A percentile compares a stretch with the other conserved stretches of the same genome.
Evolutionary conservation across 2,797 vertebrate species (phyloP).

Genomic region (Ara ararauna): DNA sequence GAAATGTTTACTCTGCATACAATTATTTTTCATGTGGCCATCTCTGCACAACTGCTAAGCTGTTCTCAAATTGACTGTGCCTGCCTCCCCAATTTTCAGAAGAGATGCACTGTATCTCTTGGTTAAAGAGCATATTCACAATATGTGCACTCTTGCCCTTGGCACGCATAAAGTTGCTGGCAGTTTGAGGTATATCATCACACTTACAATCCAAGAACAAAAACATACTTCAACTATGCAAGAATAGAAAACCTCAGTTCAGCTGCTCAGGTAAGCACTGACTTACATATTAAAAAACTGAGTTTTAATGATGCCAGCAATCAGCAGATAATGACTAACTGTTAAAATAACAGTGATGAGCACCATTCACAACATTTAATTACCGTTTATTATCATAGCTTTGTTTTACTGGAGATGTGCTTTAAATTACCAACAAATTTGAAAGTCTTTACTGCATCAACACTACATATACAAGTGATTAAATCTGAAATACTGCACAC

Average conservation of each 20-base stretch:
- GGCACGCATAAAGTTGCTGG: not conserved
- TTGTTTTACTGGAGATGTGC: conserved; percentile 8
- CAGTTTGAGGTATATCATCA: not conserved
- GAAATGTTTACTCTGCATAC: not conserved
- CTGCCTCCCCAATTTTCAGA: not conserved
- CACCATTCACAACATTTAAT: not conserved
- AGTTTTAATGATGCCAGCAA: conserved; percentile 7
- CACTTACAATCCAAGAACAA: not conserved
- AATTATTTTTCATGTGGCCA: not conserved
- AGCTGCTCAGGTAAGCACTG: not conserved
- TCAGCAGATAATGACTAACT: conserved; percentile 32
- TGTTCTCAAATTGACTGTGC: not conserved
- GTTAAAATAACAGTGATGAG: conserved; percentile 15
- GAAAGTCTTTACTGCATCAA: conserved; percentile 34
- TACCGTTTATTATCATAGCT: conserved; percentile 28
- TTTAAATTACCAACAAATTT: conserved; percentile 52
- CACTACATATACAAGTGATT: conserved; percentile 18
- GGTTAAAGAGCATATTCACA: not conserved
- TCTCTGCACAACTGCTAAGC: not conserved
- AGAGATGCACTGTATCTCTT: not conserved
- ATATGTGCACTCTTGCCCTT: not conserved
- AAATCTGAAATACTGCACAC: not conserved
- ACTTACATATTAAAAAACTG: not conserved
- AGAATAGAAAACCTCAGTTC: not conserved
- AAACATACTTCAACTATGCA: not conserved